Base-by-base conservation (phyloP, 1,140 invertebrate species). In the Colletes gigas region DNA sequence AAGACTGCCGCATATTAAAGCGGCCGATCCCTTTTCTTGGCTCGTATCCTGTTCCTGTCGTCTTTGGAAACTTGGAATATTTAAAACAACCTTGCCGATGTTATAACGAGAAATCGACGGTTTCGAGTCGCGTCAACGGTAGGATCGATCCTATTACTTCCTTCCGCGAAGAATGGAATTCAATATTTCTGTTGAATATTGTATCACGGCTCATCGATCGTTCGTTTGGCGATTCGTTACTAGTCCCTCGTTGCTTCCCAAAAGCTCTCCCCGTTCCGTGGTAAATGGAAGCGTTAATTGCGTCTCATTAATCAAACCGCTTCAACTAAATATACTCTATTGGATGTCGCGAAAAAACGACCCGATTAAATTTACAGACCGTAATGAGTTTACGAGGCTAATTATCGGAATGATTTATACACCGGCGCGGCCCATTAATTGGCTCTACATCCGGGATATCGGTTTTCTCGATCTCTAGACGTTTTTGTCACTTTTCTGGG, bases 1-100 rank as follows among this genome's bases (percentile, higher is more conserved):
- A 88, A 86, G 91, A 88, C 86, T 89, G 84, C 73, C 86, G 86
- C 83, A 87, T 88, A 89, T 86, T 89, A 88, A 89, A 89, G 84
- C 84, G 82, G 82, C 50, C 82, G 85, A 83, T 83, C 71, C 59
- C 65, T 83, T 55, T 78, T 73, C 75, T 81, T 77, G 62, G 67
- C 74, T 69, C 54, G 75, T 65, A 66, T 77, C 55, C 67, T 67
- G 54, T 66, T 60, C 10, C 47, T 21, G 54, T 59, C 60, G 69
- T 75, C 47, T 69, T 69, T 39, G 74, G 2, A 66, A 87, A 78
- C 78, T 82, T 78, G 12, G 80, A 82, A 87, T 87, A 87, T 87
- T 87, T 87, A 82, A 87, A 87, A 79, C 82, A 82, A 86, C 44
- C 74, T 41, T 54, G 70, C 72, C 74, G 68, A 21, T 71, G 85